Conservation (phyloP, 1,140 invertebrate species). For the Lepidurus arcticus region DNA sequence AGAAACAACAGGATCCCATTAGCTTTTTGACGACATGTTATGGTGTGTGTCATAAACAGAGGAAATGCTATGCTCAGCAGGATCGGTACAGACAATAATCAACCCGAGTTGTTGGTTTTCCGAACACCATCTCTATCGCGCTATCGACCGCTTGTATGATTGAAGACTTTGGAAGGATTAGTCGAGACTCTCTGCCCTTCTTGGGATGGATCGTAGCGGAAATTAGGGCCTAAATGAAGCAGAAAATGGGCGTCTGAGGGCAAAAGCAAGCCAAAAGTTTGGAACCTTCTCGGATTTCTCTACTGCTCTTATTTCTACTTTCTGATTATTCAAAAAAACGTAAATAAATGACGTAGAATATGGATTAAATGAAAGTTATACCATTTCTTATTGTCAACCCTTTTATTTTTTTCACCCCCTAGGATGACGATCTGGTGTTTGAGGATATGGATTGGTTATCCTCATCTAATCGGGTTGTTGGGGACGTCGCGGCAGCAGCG, state of each 20-base stretch:
- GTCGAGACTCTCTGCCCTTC: neutral
- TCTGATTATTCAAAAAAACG: neutral
- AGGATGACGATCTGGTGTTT: constrained; percentile 10
- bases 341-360: neutral
- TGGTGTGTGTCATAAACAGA: neutral
- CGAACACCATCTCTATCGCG: neutral
- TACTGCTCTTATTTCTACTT: neutral
- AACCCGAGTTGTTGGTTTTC: neutral
- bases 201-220: neutral
- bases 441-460: constrained; percentile 22
- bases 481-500: neutral
- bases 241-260: neutral
- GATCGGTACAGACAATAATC: neutral
- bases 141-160: neutral
- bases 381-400: neutral
- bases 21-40: neutral
- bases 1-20: neutral
- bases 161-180: constrained; percentile 15
- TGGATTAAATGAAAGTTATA: neutral
- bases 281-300: neutral
- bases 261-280: neutral
- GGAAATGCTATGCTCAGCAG: neutral
- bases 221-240: constrained; percentile 13
- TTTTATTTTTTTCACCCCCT: neutral
- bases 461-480: neutral